These are phyloP conservation scores for Etheostoma cragini DNA, from an alignment of 2,113 vertebrate genomes.

Conservation along the genomic window DNA sequence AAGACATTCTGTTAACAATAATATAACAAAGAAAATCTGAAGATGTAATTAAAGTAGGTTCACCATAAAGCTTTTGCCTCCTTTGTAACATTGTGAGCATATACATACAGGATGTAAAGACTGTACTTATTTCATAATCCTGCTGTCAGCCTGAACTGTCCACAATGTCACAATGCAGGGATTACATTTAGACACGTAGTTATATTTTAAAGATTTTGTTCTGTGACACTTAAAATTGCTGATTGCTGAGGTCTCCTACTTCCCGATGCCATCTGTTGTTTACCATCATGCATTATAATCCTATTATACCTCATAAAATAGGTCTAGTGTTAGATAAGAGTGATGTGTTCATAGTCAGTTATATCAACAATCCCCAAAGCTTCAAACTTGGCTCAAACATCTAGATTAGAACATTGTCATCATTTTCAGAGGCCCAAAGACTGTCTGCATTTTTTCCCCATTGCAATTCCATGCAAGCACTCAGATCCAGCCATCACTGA, in stretches of 20 bases:
- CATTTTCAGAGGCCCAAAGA: not conserved
- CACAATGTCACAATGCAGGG: not conserved
- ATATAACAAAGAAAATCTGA: not conserved
- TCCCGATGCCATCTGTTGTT: conserved; percentile 55
- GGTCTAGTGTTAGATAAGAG: conserved; percentile 8
- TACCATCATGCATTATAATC: conserved; percentile 32
- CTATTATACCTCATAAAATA: conserved; percentile 19
- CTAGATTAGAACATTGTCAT: not conserved
- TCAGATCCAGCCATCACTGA: not conserved
- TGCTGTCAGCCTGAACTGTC: not conserved
- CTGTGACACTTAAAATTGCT: conserved; percentile 2
- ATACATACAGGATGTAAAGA: not conserved
- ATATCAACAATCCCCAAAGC: not conserved
- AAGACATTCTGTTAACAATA: not conserved
- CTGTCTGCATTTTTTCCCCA: too few relatives aligned
- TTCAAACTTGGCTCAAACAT: not conserved
- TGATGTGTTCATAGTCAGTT: not conserved
- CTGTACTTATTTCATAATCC: conserved; percentile 14
- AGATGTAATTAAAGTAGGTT: not conserved
- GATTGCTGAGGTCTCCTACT: not conserved
- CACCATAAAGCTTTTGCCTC: not conserved
- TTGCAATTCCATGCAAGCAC: not conserved
- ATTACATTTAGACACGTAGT: conserved; percentile 11
- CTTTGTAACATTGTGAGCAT: not conserved
- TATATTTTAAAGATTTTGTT: conserved; percentile 5